Base-by-base conservation (phyloP, 2,797 vertebrate genomes). In the Falco peregrinus region DNA sequence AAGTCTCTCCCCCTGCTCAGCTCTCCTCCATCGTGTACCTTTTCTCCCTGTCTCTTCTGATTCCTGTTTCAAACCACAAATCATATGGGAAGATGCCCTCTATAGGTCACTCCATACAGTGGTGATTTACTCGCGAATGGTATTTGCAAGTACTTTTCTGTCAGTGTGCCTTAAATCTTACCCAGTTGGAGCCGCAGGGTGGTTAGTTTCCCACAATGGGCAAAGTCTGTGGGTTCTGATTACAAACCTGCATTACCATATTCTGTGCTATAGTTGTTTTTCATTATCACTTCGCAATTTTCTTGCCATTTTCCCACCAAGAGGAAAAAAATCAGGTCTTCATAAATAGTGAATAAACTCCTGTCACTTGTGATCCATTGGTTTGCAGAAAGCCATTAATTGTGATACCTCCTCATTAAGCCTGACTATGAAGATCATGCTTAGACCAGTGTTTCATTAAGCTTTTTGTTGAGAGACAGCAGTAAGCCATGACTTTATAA, bases 361-460 rank as follows among this genome's bases (percentile, higher is more conserved):
- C 80, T 93, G 94, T 94, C 91, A 94, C 45, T 90, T 89, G 50
- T 93, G 83, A 95, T 96, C 68, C 80, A 94, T 83, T 87, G 85
- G 90, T 64, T 77, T 84, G 75, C 13, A 87, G 90, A 75, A 95
- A 97, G 29, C 70, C 82, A 94, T 96, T 97, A 95, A 91, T 84
- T 95, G 85, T 94, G 90, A 91, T 84, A 96, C 60, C 28, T 92
- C n/a, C 80, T 96, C 82, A 74, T 95, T 95, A 95, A 94, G 59
- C 79, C 60, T 92, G 84, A 48, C 90, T 83, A 37, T 69, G 69
- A 89, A 89, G 91, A 95, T 76, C 64, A 85, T 78, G 82, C 89
- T 85, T 92, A 91, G 73, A 87, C 45, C 50, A 91, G 75, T 77
- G 74, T 87, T 94, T 61, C 61, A 87, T 86, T 96, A 79, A 96